Conservation (phyloP, 2,888 invertebrate species). For the Orthosia gothica region DNA sequence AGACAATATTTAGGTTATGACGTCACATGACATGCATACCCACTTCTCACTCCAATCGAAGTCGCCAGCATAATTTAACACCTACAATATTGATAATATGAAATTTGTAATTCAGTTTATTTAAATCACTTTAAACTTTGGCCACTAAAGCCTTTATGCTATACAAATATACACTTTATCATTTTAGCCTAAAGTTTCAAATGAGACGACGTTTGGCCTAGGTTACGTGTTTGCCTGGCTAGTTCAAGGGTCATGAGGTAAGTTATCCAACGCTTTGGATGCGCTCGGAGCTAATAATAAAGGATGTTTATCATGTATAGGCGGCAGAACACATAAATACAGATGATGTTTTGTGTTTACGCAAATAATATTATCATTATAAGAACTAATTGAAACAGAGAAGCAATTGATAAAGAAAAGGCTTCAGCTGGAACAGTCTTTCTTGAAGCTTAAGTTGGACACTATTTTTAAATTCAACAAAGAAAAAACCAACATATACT, state of each 20-base stretch:
- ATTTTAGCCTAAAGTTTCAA: slow-evolving; percentile 8
- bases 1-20: slow-evolving; percentile 57
- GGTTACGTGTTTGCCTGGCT: slow-evolving; percentile 46
- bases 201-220: background rate
- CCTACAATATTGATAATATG: slow-evolving; percentile 32
- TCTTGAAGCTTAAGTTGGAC: slow-evolving; percentile 6
- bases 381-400: too few relatives aligned
- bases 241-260: slow-evolving; percentile 59
- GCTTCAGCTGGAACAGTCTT: background rate
- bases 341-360: slow-evolving; percentile 16
- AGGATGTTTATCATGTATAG: slow-evolving; percentile 25
- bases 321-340: slow-evolving; percentile 44
- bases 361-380: background rate
- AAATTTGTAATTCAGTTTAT: slow-evolving; percentile 54
- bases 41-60: slow-evolving; percentile 37
- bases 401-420: background rate
- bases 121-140: slow-evolving; percentile 39
- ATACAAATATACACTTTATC: slow-evolving; percentile 7
- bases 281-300: slow-evolving; percentile 32
- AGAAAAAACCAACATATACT: background rate
- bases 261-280: slow-evolving; percentile 57
- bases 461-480: background rate
- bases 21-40: slow-evolving; percentile 50
- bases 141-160: background rate
- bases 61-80: slow-evolving; percentile 45